Base-by-base conservation (phyloP, 2,797 vertebrate species). In the Decapterus maruadsi region DNA sequence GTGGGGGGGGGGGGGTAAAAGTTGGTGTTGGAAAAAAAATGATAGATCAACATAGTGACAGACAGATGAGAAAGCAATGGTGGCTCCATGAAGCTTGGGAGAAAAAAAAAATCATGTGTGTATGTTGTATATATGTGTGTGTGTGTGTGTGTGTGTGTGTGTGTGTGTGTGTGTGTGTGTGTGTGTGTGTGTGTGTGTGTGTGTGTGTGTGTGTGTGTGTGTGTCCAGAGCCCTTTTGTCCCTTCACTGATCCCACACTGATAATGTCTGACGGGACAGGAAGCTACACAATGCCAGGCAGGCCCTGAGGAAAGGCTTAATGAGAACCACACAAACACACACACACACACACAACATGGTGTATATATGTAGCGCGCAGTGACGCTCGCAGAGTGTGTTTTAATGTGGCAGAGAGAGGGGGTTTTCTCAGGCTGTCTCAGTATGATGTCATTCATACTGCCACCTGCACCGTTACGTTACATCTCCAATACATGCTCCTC, bases 241-340 rank as follows among this genome's bases (percentile, higher is more conserved):
- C 87, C 50, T 76, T 72, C 43, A 79, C 79, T 90, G 90, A 92
- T 93, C 89, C 87, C 86, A 87, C 84, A 83, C 88, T 88, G 89
- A 93, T 93, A 92, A 87, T 55, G 82, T 91, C 88, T 84, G 89
- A 71, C 20, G 40, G 80, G 77, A 84, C 92, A 94, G 93, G 93
- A 94, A 92, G 92, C 89, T 88, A 77, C 86, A 93, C 93, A 94
- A 94, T 94, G 86, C 92, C 90, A 92, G 83, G 87, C 88, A 88
- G 83, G 65, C 73, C 85, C 87, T 83, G 76, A 91, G 92, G 91
- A 92, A 92, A 90, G 83, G 73, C 85, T 82, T 70, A 70, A 83
- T 78, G 77, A 82, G 65, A 78, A 71, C 69, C 68, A 75, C 65
- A 78, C 80, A 78, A 69, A 69, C 66, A 56, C 57, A 75, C 54